Percentiles rank a stretch among this genome's conserved stretches.
Conservation (phyloP, 1,140 invertebrate species). For the Antheraea pernyi region DNA sequence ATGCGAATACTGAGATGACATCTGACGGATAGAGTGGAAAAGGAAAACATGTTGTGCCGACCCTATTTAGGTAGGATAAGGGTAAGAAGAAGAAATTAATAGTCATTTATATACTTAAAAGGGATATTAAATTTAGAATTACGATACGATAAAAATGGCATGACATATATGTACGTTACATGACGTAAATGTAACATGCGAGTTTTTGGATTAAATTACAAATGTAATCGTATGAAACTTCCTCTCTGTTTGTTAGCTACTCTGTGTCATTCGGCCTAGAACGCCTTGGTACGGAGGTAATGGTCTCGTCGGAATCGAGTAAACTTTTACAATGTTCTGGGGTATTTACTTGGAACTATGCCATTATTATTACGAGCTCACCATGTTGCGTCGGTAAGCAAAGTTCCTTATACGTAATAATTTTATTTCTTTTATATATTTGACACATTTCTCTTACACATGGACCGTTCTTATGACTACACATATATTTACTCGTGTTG, state of each 20-base stretch:
- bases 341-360: slow-evolving; percentile 16
- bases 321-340: slow-evolving; percentile 37
- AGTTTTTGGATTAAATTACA: too few relatives aligned
- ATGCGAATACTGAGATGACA: too few relatives aligned
- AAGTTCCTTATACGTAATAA: slow-evolving; percentile 8
- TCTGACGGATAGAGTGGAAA: too few relatives aligned
- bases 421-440: slow-evolving; percentile 7
- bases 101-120: too few relatives aligned
- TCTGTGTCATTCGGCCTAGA: slow-evolving; percentile 35
- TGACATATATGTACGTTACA: too few relatives aligned
- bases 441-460: background rate
- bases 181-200: too few relatives aligned
- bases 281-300: slow-evolving; percentile 66
- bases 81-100: too few relatives aligned
- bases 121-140: too few relatives aligned
- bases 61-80: too few relatives aligned
- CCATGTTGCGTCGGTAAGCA: slow-evolving; percentile 3
- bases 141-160: too few relatives aligned
- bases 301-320: slow-evolving; percentile 41
- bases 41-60: too few relatives aligned
- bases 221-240: background rate
- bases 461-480: background rate
- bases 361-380: slow-evolving; percentile 15
- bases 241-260: slow-evolving; percentile 15
- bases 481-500: too few relatives aligned